Base-by-base conservation (phyloP, 2,888 invertebrate genomes). In the Ennomos fuscantarius region DNA sequence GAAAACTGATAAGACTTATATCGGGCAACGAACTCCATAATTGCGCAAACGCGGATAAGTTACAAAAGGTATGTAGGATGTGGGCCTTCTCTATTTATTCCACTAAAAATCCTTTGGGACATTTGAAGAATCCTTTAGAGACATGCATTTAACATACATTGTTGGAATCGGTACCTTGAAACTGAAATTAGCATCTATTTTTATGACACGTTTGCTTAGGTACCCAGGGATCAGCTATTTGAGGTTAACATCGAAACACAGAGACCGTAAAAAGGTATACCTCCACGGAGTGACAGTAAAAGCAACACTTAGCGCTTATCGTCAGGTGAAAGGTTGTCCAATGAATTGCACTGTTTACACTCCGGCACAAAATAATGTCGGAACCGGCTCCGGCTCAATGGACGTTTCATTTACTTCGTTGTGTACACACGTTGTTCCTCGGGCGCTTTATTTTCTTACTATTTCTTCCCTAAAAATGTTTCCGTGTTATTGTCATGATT, bases 1-100 rank as follows among this genome's bases (percentile, higher is more conserved):
- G 84, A 87, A 85, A 79, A 74, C 76, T 82, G 89, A 89, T 89
- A 90, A 87, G 82, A 73, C 66, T 61, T 76, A 79, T 88, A 89
- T 90, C 89, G 87, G 83, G 53, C 86, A 84, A 74, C 68, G 87
- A 88, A 84, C 88, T 85, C 66, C 71, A 74, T 73, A 79, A 79
- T 84, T 82, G 78, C 78, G 76, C 73, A 79, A 81, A 79, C 65
- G 47, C 61, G 65, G 56, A 49, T 48, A 60, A 60, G 43, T 55
- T 43, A 57, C 52, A 50, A 48, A 60, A 55, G 43, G 56, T 62
- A 59, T 24, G 46, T 50, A 37, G 37, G 57, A 24, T 24, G 24
- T 24, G 24, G 5, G 24, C 6, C 3, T 1, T 3, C 53, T 49
- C 13, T 34, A 9, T 42, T 49, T 34, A 35, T 36, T 10, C 31